These are phyloP conservation scores for Cherax quadricarinatus DNA, from an alignment of 1,140 invertebrate genomes.

Conservation along the genomic window DNA sequence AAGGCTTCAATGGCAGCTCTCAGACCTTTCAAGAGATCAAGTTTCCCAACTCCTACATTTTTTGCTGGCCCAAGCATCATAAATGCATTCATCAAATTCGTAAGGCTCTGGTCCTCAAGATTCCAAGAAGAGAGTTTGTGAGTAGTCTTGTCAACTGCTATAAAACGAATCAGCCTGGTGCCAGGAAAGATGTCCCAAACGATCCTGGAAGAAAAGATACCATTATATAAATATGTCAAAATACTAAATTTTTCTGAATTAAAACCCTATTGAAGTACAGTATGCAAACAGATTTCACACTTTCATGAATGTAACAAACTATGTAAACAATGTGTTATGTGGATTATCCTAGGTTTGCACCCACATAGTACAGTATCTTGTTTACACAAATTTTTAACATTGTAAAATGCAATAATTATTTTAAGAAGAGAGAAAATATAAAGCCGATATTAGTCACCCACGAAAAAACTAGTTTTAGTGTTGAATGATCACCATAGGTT, in stretches of 20 bases:
- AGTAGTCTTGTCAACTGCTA: constrained; percentile 88
- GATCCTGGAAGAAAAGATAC: constrained; percentile 78
- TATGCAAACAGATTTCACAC: too few species aligned
- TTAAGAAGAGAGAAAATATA: too few species aligned
- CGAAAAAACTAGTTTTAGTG: too few species aligned
- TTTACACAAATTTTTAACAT: too few species aligned
- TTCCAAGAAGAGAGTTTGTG: constrained; percentile 90
- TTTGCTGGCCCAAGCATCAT: constrained; percentile 70
- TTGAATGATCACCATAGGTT: too few species aligned
- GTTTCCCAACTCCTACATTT: constrained; percentile 51
- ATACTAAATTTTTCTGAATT: background rate
- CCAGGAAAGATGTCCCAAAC: constrained; percentile 96
- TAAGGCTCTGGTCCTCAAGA: constrained; percentile 86
- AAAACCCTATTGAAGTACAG: too few species aligned
- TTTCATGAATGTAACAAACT: too few species aligned
- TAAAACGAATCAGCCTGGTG: constrained; percentile 89
- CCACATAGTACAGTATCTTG: too few species aligned
- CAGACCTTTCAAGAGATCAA: constrained; percentile 86
- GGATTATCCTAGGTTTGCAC: too few species aligned
- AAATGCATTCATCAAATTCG: constrained; percentile 75
- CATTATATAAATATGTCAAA: background rate
- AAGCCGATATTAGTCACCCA: too few species aligned
- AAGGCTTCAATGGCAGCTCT: constrained; percentile 91
- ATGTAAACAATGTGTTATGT: too few species aligned
- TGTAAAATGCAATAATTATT: too few species aligned